Percentiles rank a stretch among this genome's conserved stretches.
Evolutionary conservation across 2,113 vertebrate genomes (phyloP).

Genomic region (Climacteris rufus): DNA sequence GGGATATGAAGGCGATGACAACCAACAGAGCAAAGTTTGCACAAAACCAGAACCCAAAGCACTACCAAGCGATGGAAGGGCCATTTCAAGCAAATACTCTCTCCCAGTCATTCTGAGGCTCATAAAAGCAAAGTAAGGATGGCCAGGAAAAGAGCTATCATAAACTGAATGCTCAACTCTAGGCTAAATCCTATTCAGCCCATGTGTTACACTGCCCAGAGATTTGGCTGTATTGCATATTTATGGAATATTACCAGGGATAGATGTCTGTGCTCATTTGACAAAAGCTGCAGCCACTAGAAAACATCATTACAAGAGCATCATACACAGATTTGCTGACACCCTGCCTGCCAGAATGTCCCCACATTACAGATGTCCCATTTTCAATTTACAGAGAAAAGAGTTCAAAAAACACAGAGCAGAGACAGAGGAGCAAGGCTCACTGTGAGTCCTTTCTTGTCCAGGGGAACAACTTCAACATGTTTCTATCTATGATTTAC

Average conservation of each 20-base stretch:
- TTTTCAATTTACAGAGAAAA: neutral
- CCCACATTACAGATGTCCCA: neutral
- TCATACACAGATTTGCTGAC: neutral
- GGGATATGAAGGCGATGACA: neutral
- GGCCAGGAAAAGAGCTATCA: neutral
- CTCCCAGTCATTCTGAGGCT: neutral
- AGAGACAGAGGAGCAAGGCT: neutral
- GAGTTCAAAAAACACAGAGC: neutral
- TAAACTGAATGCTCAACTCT: neutral
- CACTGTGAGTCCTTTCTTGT: neutral
- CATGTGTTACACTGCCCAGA: neutral
- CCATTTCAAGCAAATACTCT: neutral
- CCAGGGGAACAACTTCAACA: neutral
- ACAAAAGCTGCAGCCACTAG: neutral
- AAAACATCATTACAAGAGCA: neutral
- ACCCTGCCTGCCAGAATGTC: neutral
- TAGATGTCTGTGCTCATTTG: neutral
- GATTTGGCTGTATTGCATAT: fast-evolving
- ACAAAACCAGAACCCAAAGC: neutral
- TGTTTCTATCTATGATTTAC: neutral
- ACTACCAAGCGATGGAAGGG: fast-evolving
- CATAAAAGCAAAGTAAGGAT: neutral
- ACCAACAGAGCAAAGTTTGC: neutral
- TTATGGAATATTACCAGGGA: neutral
- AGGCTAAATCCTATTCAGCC: neutral